Conservation (phyloP, 2,888 invertebrate genomes). For the Enchytraeus crypticus region DNA sequence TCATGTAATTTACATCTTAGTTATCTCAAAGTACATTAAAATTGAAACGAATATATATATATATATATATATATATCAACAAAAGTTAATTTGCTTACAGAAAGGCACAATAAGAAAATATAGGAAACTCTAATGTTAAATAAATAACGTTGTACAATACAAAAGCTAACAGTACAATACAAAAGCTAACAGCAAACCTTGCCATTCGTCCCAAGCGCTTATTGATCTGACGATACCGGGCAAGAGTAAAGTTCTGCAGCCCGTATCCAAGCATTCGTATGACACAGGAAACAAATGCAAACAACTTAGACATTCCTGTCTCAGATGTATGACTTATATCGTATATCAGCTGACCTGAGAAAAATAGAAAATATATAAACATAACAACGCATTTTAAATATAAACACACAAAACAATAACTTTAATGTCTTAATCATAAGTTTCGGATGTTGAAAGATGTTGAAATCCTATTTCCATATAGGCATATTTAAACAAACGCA, state of each 20-base stretch:
- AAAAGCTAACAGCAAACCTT: conserved; percentile 2
- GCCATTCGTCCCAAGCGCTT: conserved; percentile 46
- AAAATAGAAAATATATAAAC: not conserved
- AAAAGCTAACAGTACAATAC: not conserved
- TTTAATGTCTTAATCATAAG: too few relatives aligned
- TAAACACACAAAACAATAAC: not conserved
- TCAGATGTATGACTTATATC: conserved; percentile 51
- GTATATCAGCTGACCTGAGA: conserved; percentile 10
- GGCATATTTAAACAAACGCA: too few relatives aligned
- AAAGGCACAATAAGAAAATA: too few relatives aligned
- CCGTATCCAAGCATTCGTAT: conserved; percentile 60
- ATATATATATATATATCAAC: too few relatives aligned
- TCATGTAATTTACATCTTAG: too few relatives aligned
- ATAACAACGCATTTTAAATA: too few relatives aligned
- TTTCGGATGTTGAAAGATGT: too few relatives aligned
- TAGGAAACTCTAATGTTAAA: too few relatives aligned
- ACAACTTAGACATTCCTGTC: conserved; percentile 59
- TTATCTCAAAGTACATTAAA: too few relatives aligned
- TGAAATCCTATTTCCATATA: too few relatives aligned
- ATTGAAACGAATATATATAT: too few relatives aligned
- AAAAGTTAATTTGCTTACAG: too few relatives aligned
- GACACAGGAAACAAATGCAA: conserved; percentile 63
- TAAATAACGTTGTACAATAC: not conserved
- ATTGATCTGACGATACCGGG: conserved; percentile 62
- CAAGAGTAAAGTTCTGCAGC: conserved; percentile 58